Evolutionary conservation across 1,140 invertebrate genomes (phyloP).

Genomic region (Neotoxoptera formosana): DNA sequence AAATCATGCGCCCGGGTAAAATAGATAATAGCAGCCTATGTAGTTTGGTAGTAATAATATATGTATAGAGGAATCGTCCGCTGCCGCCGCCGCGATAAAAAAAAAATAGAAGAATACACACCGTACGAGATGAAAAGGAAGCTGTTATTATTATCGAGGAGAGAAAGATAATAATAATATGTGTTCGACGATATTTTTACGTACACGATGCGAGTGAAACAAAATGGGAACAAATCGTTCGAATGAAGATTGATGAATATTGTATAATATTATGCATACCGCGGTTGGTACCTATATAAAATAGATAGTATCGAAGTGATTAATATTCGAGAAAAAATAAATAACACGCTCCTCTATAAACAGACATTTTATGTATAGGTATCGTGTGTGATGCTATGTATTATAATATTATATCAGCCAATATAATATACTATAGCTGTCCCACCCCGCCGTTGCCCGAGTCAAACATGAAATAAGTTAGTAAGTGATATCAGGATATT

Average conservation of each 20-base stretch:
- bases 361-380: background rate
- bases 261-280: too few species aligned
- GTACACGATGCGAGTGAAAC: background rate
- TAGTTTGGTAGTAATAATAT: too few species aligned
- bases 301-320: background rate
- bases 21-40: background rate
- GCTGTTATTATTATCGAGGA: background rate
- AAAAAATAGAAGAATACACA: background rate
- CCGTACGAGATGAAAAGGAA: background rate
- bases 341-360: background rate
- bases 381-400: background rate
- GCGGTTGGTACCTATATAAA: too few species aligned
- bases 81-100: background rate
- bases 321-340: conserved; percentile 19
- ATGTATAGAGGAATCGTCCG: background rate
- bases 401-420: background rate
- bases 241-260: conserved; percentile 13
- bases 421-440: too few species aligned
- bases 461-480: too few species aligned
- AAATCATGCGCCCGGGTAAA: background rate
- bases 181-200: background rate
- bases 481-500: too few species aligned
- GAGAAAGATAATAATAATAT: background rate
- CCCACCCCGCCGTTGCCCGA: too few species aligned
- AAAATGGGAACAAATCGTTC: background rate